Evolutionary conservation across 64 coral and sea anemone species (phyloP).

Genomic region (Catalaphyllia jardinei): DNA sequence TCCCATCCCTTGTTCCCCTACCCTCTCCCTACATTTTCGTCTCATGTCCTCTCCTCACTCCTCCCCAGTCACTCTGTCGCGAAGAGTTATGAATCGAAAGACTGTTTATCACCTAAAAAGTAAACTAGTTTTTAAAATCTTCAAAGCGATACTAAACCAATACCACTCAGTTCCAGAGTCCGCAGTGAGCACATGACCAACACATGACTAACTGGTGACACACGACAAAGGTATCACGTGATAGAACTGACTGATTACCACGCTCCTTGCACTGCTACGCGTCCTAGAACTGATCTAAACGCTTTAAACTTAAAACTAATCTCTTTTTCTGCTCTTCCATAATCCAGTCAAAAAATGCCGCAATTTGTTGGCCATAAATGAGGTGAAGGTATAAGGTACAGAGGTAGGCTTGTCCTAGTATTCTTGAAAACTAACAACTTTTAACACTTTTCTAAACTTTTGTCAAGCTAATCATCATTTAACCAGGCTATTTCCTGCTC

Average conservation of each 20-base stretch:
- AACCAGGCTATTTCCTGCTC: neutral
- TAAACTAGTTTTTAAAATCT: too few relatives aligned
- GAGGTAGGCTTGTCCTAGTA: constrained; percentile 13
- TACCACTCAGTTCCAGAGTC: constrained; percentile 14
- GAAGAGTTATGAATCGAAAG: too few relatives aligned
- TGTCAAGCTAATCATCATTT: neutral
- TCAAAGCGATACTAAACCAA: neutral
- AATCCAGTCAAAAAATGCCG: constrained; percentile 43
- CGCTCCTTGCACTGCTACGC: neutral
- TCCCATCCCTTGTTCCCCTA: neutral
- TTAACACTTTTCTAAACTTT: constrained; percentile 26
- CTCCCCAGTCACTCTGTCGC: neutral
- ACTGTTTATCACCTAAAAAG: too few relatives aligned
- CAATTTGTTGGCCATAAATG: constrained; percentile 50
- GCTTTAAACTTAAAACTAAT: neutral
- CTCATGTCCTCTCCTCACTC: neutral
- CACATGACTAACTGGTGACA: neutral
- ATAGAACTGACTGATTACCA: neutral
- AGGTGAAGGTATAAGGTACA: constrained; percentile 21
- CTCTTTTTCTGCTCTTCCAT: constrained; percentile 27
- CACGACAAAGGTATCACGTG: constrained; percentile 17
- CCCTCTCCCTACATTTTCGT: neutral
- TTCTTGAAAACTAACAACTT: constrained; percentile 13
- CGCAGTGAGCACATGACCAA: constrained; percentile 23
- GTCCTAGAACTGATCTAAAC: constrained; percentile 4